These are phyloP conservation scores for Nematolebias whitei DNA, from an alignment of 2,113 vertebrate genomes.

Conservation along the genomic window DNA sequence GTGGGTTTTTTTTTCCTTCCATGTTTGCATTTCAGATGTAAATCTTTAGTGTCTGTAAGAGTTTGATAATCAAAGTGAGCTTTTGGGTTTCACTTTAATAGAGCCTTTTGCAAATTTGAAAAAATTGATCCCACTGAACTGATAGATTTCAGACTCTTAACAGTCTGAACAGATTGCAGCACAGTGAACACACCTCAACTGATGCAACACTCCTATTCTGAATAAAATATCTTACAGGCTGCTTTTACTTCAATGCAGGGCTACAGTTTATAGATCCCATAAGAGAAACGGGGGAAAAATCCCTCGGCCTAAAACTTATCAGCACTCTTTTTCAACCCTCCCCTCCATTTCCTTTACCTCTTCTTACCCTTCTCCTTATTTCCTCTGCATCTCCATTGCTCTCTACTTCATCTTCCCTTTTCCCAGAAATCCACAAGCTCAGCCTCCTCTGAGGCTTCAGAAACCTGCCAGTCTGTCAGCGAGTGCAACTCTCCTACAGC, in stretches of 20 bases:
- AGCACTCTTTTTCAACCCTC: constrained; percentile 33
- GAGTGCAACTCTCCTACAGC: constrained; percentile 97
- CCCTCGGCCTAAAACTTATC: constrained; percentile 44
- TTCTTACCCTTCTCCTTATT: constrained; percentile 27
- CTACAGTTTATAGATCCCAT: constrained; percentile 35
- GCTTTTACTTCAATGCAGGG: constrained; percentile 41
- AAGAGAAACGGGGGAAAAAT: constrained; percentile 14
- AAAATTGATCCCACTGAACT: constrained; percentile 42
- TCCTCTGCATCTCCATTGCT: constrained; percentile 14
- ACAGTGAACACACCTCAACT: constrained; percentile 37
- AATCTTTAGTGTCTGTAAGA: background rate
- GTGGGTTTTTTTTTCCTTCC: constrained; percentile 1
- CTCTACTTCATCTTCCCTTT: constrained; percentile 40
- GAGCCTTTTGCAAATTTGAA: constrained; percentile 43
- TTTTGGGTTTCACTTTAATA: constrained; percentile 34
- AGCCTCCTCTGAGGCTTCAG: constrained; percentile 95
- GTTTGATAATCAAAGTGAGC: constrained; percentile 10
- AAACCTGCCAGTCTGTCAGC: constrained; percentile 97
- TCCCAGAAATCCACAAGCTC: constrained; percentile 98
- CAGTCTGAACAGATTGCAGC: constrained; percentile 35
- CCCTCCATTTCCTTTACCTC: constrained; percentile 14
- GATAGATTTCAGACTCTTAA: constrained; percentile 46
- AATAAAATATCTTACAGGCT: constrained; percentile 55
- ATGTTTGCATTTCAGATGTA: constrained; percentile 25
- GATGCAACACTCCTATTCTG: constrained; percentile 52